Base-by-base conservation (phyloP, 2,888 invertebrate genomes). In the Saturnia japonica region DNA sequence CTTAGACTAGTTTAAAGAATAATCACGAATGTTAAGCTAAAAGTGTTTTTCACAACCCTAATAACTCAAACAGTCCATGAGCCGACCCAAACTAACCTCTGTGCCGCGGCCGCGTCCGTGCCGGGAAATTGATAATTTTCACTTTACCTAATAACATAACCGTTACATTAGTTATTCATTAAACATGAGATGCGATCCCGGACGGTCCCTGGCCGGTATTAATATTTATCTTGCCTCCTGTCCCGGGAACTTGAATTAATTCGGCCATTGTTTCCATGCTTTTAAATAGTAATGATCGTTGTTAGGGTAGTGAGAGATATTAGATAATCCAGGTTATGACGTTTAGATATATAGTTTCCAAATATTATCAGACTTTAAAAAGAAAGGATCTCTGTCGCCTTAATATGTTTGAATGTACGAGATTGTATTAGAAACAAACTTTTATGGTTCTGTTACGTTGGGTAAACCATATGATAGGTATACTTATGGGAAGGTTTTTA, bases 121-220 rank as follows among this genome's bases (percentile, higher is more conserved):
- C 14, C 80, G 84, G 83, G 85, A 90, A 90, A 92, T 91, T 91
- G 92, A 92, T 92, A 92, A 92, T 91, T 89, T 89, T 87, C 88
- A 83, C 85, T 84, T 80, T 76, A 66, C 77, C 85, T 85, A 87
- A 84, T 85, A 84, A 84, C 84, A 83, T 85, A 84, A 86, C 86
- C 85, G 83, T 88, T 78, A 83, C 88, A 90, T 93, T 88, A 91
- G 85, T 90, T 93, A 93, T 93, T 93, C 93, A 93, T 91, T 88
- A 87, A 83, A 83, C 80, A 85, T 76, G 78, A 86, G 88, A 87
- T 88, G 88, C 88, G 89, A 90, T 88, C 85, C 34, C 86, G 87
- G 88, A 86, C 86, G 75, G 73, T 76, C 71, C 71, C 69, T 69
- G 51, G 51, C 69, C 67, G 71, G 72, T 81, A 89, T 92, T 91